Evolutionary conservation across 37 sponge, comb jelly and placozoan genomes (phyloP), one percentile per base, ranked within the genome.

Genomic region (Geodia barretti): DNA sequence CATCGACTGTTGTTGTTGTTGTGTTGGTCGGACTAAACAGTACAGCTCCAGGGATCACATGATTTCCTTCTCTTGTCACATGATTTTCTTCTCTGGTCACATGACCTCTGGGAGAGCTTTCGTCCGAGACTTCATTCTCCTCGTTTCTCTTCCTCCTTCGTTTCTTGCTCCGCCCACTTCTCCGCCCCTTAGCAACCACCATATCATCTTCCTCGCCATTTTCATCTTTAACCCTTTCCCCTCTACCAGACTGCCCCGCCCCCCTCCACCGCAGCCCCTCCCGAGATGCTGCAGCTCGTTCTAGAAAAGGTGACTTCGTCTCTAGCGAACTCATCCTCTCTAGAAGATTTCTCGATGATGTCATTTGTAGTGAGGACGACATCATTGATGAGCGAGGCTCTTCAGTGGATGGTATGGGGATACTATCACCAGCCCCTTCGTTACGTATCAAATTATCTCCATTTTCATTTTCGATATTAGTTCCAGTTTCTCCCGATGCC

Each of bases 151-250:
- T 76, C 65, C 70, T 65, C 35, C 38, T 85, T 62, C 60, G 70
- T 43, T 77, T 85, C 62, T 78, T 85, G 62, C 67, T 68, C 38
- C 41, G 64, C 21, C 11, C 8, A 14, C 24, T 60, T 37, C 60
- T 77, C 73, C 76, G 66, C 7, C 26, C n/a, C 17, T 26, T 4
- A 29, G 28, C 4, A 0, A 71, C 73, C 39, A 70, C 72, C 17
- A 85, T 5, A n/a, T 72, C 77, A 9, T 77, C 78, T 24, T 85
- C 85, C 21, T 76, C 77, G 54, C 41, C n/a, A n/a, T n/a, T n/a
- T n/a, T n/a, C n/a, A n/a, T n/a, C n/a, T n/a, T n/a, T n/a, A n/a
- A n/a, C 39, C 34, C 37, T 60, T 47, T 24, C 77, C n/a, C 33
- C 60, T 35, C 60, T 25, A 2, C 35, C 74, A 25, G n/a, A 3